Conservation (phyloP, 64 coral and sea anemone species). For the Astreopora myriophthalma region DNA sequence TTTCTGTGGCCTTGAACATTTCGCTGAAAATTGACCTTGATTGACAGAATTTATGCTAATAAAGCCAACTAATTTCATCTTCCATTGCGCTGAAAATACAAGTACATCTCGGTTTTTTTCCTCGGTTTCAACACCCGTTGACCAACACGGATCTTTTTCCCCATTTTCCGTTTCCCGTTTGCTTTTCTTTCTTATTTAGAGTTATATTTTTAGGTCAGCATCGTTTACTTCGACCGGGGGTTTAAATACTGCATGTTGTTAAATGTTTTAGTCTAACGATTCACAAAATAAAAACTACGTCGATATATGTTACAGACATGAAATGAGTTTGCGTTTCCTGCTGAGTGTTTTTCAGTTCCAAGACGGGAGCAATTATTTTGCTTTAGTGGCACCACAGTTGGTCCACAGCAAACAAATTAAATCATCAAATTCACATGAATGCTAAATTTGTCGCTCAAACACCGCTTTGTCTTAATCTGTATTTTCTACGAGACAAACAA, state of each 20-base stretch:
- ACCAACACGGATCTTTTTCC: not conserved
- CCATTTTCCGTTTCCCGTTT: not conserved
- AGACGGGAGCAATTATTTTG: conserved; percentile 33
- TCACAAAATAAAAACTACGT: not conserved
- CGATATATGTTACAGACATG: not conserved
- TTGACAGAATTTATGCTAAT: no score
- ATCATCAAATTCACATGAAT: conserved; percentile 47
- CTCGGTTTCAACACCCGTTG: not conserved
- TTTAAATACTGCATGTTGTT: not conserved
- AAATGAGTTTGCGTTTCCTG: conserved; percentile 1
- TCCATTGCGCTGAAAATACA: no score
- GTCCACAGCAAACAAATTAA: conserved; percentile 43
- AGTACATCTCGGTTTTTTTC: no score
- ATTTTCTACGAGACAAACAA: no score
- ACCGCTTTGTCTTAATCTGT: not conserved
- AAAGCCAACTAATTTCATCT: not conserved
- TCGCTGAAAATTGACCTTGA: no score
- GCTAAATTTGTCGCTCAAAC: conserved; percentile 5
- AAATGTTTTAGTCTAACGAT: not conserved
- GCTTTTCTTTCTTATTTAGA: not conserved
- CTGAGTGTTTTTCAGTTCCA: conserved; percentile 21
- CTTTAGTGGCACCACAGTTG: not conserved
- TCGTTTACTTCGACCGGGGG: not conserved
- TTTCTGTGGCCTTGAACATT: no score
- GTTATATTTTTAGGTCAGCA: not conserved